phyloP scores from a whole-genome alignment of 2,113 vertebrate species.

The Phrynosoma platyrhinos region DNA sequence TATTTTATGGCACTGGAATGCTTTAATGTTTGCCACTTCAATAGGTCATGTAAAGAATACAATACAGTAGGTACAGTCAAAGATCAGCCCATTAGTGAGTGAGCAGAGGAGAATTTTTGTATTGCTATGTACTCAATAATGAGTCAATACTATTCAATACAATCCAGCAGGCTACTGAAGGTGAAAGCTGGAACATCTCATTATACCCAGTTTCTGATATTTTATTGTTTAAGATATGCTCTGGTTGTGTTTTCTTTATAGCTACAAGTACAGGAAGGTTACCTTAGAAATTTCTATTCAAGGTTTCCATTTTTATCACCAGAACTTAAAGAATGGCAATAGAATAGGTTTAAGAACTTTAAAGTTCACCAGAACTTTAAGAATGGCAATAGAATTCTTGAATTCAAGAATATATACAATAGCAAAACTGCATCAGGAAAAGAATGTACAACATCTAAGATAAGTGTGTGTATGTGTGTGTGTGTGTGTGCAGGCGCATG shows the following conservation, averaged over 20 bases:
- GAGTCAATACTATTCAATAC: background rate
- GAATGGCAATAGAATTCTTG: background rate
- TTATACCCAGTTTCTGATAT: conserved; percentile 5
- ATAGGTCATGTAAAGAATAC: background rate
- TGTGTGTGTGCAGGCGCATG: too few relatives aligned
- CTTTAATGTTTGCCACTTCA: background rate
- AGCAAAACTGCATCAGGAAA: background rate
- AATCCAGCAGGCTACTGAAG: background rate
- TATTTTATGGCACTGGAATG: background rate
- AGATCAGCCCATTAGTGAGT: background rate
- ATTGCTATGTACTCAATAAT: background rate
- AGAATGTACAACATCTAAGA: background rate
- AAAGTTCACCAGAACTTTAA: background rate
- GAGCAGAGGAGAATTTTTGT: background rate
- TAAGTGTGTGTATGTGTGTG: background rate
- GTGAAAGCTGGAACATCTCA: background rate
- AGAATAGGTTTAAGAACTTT: too few relatives aligned
- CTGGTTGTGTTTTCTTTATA: background rate
- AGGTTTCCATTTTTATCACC: background rate
- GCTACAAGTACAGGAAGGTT: background rate
- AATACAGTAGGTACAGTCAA: background rate
- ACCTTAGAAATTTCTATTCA: background rate
- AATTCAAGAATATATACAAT: background rate
- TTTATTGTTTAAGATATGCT: background rate
- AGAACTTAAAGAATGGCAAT: background rate